These are phyloP conservation scores for Chelon labrosus DNA, from an alignment of 2,797 vertebrate genomes.

Conservation along the genomic window DNA sequence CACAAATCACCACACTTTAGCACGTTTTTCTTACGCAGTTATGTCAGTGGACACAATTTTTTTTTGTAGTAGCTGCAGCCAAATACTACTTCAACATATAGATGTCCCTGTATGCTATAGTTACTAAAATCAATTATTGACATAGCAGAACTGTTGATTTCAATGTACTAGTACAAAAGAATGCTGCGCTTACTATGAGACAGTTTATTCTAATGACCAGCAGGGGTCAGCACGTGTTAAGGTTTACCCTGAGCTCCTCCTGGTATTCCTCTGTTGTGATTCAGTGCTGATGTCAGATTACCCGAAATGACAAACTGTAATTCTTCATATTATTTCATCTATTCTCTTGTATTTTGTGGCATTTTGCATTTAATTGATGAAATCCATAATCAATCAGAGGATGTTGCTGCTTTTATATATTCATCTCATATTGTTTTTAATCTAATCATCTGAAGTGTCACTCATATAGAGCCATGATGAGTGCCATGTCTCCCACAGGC, in stretches of 20 bases:
- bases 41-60: background rate
- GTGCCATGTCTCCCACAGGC: slow-evolving; percentile 82
- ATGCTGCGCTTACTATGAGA: background rate
- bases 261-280: too few species aligned
- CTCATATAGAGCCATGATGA: slow-evolving; percentile 11
- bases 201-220: slow-evolving; percentile 51
- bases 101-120: background rate
- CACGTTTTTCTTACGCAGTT: background rate
- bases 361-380: slow-evolving; percentile 12
- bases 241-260: background rate
- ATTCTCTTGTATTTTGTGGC: background rate
- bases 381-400: background rate
- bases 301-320: background rate
- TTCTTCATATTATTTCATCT: background rate
- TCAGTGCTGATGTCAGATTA: background rate
- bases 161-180: background rate
- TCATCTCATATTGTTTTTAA: background rate
- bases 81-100: background rate
- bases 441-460: slow-evolving; percentile 16
- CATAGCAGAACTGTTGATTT: background rate
- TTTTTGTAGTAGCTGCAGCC: background rate
- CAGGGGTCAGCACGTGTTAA: slow-evolving; percentile 63
- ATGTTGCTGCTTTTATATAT: background rate
- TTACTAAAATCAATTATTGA: background rate
- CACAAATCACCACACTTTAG: background rate